Evolutionary conservation across 2,888 invertebrate genomes (phyloP), one percentile per base, ranked within the genome.

Genomic region (Tachystola acroxantha): DNA sequence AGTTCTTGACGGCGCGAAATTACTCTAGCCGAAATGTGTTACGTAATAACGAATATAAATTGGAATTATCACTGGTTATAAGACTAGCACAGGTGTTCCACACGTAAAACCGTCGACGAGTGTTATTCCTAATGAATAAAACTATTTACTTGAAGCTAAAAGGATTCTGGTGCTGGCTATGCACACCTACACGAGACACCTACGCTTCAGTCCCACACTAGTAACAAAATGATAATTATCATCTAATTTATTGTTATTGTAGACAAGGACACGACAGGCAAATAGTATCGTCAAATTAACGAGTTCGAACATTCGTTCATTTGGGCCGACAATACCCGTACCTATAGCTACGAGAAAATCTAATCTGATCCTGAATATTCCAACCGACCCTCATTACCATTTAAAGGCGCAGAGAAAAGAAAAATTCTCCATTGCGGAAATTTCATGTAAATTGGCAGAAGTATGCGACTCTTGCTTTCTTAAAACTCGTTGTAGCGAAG

Each of bases 381-480:
- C 67, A 65, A 70, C 71, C 68, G 63, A 65, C 73, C 70, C 72
- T 78, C 75, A 77, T 82, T 79, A 77, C 70, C 73, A 78, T 78
- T 72, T 66, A 72, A 68, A 73, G 70, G 69, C 66, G 63, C 52
- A 55, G 48, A 60, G 60, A 59, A 70, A 69, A 69, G 60, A 73
- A 72, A 71, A 73, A 73, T 64, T 68, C 64, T 65, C 61, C 71
- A 68, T 70, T 63, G 60, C 67, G 68, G 72, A 78, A 77, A 76
- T 77, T 77, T 78, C 72, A 81, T 80, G 78, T 73, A 80, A 81
- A 84, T 82, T 78, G 67, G 60, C 53, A 57, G 59, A 73, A 72
- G 67, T 65, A 71, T 65, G 57, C 52, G 54, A 56, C 61, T 66
- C 57, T 65, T 62, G 66, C 64, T 72, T 71, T 65, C 69, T 68